Evolutionary conservation across 1,140 invertebrate genomes (phyloP).

Genomic region (Fragariocoptes setiger): DNA sequence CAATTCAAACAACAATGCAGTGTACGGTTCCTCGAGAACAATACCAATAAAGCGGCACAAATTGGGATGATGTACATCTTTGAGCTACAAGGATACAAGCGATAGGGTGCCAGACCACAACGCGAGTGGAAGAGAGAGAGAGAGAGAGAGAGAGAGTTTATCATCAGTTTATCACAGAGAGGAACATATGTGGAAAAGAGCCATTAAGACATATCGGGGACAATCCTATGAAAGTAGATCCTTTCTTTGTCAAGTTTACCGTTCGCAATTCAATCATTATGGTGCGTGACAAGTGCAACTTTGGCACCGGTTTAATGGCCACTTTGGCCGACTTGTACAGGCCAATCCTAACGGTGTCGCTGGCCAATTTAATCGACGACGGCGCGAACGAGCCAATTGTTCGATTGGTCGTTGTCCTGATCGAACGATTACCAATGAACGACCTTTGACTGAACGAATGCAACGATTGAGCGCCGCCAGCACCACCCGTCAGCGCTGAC

Average conservation of each 20-base stretch:
- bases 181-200: too few species aligned
- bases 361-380: too few species aligned
- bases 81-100: slow-evolving; percentile 24
- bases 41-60: slow-evolving; percentile 53
- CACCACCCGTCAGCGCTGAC: too few species aligned
- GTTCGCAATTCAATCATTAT: background rate
- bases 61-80: slow-evolving; percentile 57
- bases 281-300: background rate
- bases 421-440: background rate
- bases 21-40: slow-evolving; percentile 30
- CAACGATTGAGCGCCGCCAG: background rate
- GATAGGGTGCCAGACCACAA: background rate
- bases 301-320: background rate
- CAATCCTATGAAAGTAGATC: too few species aligned
- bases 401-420: too few species aligned
- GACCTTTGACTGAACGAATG: background rate
- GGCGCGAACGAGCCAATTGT: too few species aligned
- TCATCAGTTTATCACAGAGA: too few species aligned
- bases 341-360: background rate
- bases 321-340: background rate
- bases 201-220: too few species aligned
- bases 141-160: background rate
- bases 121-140: background rate
- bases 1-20: slow-evolving; percentile 61
- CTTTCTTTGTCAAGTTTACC: too few species aligned